Percentiles rank a stretch among this genome's conserved stretches.
phyloP scores from a whole-genome alignment of 2,888 invertebrate species.

The Tridacna gigas region DNA sequence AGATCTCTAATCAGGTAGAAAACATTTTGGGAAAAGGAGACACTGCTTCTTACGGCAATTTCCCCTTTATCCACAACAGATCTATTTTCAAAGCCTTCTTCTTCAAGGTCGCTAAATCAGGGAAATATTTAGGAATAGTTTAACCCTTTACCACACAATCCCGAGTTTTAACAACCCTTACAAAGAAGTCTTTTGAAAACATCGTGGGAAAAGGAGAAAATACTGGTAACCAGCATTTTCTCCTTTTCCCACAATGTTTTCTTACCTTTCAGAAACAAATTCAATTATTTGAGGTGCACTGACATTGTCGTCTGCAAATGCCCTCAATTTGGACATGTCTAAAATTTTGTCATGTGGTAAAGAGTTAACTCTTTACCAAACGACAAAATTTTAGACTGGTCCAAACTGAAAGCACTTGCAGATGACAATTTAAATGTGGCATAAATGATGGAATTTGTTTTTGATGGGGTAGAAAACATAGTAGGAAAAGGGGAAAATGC shows the following conservation, averaged over 20 bases:
- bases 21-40: not conserved
- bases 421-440: too few species aligned
- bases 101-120: not conserved
- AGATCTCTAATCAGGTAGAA: not conserved
- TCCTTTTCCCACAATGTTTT: not conserved
- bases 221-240: not conserved
- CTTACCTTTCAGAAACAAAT: too few species aligned
- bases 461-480: too few species aligned
- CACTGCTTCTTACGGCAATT: not conserved
- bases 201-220: not conserved
- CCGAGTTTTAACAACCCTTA: not conserved
- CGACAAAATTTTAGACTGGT: too few species aligned
- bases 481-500: too few species aligned
- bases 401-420: too few species aligned
- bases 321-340: too few species aligned
- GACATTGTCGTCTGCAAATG: too few species aligned
- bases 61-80: not conserved
- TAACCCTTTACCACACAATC: not conserved
- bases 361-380: too few species aligned
- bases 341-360: too few species aligned
- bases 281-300: too few species aligned
- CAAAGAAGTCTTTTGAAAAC: not conserved
- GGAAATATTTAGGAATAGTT: not conserved
- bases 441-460: too few species aligned
- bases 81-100: not conserved